phyloP scores from a whole-genome alignment of 1,140 invertebrate genomes.

The Drosophila parvula region DNA sequence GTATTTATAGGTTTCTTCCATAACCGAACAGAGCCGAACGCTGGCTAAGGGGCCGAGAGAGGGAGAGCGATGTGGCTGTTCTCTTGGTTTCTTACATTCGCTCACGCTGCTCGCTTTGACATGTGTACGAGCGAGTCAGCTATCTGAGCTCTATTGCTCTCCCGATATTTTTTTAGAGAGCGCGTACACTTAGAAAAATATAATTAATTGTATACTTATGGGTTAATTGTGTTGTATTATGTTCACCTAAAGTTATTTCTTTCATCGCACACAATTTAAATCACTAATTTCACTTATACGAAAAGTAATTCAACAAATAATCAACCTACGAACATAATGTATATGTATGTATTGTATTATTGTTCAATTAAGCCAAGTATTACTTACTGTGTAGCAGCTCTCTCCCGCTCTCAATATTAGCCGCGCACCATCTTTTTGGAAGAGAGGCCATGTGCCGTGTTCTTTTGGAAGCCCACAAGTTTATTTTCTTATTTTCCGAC shows the following conservation, averaged over 20 bases:
- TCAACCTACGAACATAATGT: too few relatives aligned
- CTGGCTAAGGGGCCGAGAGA: background rate
- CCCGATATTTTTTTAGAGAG: constrained; percentile 54
- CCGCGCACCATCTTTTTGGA: constrained; percentile 38
- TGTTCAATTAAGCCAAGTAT: background rate
- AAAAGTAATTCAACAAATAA: too few relatives aligned
- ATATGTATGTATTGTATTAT: too few relatives aligned
- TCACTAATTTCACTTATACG: too few relatives aligned
- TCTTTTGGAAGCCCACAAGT: constrained; percentile 28
- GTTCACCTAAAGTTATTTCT: background rate
- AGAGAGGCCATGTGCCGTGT: constrained; percentile 14
- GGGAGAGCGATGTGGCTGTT: background rate
- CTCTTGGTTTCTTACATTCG: background rate
- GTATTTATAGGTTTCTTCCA: constrained; percentile 10
- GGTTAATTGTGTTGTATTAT: background rate
- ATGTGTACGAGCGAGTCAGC: constrained; percentile 28
- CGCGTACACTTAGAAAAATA: constrained; percentile 9
- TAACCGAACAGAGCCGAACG: background rate
- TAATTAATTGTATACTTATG: background rate
- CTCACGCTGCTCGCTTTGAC: background rate
- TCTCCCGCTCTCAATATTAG: background rate
- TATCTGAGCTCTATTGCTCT: constrained; percentile 14
- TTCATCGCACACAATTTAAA: too few relatives aligned
- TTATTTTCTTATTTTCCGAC: constrained; percentile 34
- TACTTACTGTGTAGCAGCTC: constrained; percentile 4